A percentile compares a stretch with the other conserved stretches of the same genome.
phyloP scores from a whole-genome alignment of 1,140 invertebrate genomes.

The Anastatus disparis region DNA sequence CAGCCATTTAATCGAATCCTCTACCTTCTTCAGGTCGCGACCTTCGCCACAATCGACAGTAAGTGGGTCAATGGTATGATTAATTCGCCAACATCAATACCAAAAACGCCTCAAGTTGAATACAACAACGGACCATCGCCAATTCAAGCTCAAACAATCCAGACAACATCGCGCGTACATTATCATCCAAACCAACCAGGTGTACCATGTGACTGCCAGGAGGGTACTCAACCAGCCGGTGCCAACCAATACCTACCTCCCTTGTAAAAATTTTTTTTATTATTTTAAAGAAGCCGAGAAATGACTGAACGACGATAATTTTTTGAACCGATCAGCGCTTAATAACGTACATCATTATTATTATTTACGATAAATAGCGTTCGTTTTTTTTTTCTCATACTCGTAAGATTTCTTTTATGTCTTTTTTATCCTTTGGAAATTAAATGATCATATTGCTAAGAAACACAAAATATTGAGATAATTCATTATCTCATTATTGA shows the following conservation, averaged over 20 bases:
- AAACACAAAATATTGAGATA: too few relatives aligned
- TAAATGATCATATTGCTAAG: too few relatives aligned
- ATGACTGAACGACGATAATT: slow-evolving; percentile 16
- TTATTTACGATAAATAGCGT: neutral
- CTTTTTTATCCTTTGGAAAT: neutral
- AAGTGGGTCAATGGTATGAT: slow-evolving; percentile 54
- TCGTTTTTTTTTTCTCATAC: neutral
- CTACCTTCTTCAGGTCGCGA: slow-evolving; percentile 53
- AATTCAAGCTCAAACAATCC: neutral
- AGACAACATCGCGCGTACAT: neutral
- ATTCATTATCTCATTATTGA: too few relatives aligned
- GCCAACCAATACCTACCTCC: slow-evolving; percentile 62
- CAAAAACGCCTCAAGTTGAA: neutral
- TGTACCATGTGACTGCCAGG: slow-evolving; percentile 54
- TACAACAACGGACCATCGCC: neutral
- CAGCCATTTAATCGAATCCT: neutral
- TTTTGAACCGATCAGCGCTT: neutral
- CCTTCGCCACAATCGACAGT: slow-evolving; percentile 58
- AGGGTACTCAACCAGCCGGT: slow-evolving; percentile 52
- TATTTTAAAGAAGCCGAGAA: neutral
- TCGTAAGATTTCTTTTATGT: neutral
- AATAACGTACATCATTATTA: neutral
- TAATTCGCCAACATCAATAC: slow-evolving; percentile 4
- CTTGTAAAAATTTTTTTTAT: slow-evolving; percentile 16
- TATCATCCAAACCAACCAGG: slow-evolving; percentile 35